Conservation (phyloP, 2,888 invertebrate genomes). For the Epicampocera succincta region DNA sequence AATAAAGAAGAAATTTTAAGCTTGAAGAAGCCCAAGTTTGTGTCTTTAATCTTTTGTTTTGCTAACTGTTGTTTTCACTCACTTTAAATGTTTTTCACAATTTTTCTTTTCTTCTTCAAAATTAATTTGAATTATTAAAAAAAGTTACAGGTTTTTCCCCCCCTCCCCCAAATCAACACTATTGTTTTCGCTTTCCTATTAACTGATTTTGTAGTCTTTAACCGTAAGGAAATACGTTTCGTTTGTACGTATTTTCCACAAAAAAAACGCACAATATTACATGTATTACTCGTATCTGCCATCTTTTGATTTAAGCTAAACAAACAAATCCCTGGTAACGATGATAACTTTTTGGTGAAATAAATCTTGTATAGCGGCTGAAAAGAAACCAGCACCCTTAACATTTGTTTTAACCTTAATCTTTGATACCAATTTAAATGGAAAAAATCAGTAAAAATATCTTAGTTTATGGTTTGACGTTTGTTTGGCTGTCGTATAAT, state of each 20-base stretch:
- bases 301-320: not conserved
- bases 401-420: conserved; percentile 66
- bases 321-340: conserved; percentile 4
- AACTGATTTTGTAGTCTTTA: too few relatives aligned
- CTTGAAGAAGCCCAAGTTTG: too few relatives aligned
- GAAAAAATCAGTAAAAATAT: conserved; percentile 1
- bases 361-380: not conserved
- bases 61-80: not conserved
- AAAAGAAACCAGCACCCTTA: conserved; percentile 51
- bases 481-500: conserved; percentile 5
- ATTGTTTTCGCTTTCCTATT: too few relatives aligned
- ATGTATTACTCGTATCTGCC: conserved; percentile 12
- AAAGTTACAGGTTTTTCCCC: too few relatives aligned
- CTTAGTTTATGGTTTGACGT: conserved; percentile 13
- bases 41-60: not conserved
- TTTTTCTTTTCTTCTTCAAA: too few relatives aligned
- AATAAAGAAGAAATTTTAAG: too few relatives aligned
- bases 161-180: too few relatives aligned
- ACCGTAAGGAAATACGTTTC: too few relatives aligned
- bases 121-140: too few relatives aligned
- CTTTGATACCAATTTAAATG: conserved; percentile 43
- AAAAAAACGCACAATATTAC: conserved; percentile 13
- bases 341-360: not conserved
- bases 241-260: not conserved
- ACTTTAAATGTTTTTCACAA: too few relatives aligned